These are phyloP conservation scores for Ambastaia sidthimunki DNA, from an alignment of 2,797 vertebrate species.

Conservation along the genomic window DNA sequence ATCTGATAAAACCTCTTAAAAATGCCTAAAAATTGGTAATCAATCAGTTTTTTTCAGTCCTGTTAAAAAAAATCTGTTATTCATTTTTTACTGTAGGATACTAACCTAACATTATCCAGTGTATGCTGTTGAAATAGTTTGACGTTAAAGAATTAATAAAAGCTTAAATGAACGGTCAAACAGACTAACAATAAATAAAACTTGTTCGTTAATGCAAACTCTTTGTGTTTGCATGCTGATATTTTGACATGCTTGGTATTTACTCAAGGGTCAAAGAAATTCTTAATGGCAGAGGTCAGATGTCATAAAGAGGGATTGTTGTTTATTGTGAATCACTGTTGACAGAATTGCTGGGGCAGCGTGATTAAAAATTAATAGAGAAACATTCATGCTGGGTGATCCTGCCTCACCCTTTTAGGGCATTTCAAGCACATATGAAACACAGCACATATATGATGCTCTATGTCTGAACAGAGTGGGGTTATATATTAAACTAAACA, in stretches of 20 bases:
- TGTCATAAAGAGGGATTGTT: slow-evolving; percentile 70
- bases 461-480: background rate
- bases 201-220: background rate
- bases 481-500: background rate
- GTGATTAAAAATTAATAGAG: slow-evolving; percentile 87
- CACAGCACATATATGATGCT: slow-evolving; percentile 13
- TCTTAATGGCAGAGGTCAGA: slow-evolving; percentile 47
- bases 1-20: too few species aligned
- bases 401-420: slow-evolving; percentile 83
- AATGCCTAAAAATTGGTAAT: too few species aligned
- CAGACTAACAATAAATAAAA: background rate
- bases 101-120: background rate
- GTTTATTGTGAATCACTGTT: slow-evolving; percentile 79
- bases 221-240: background rate
- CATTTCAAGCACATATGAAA: slow-evolving; percentile 36
- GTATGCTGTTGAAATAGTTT: background rate
- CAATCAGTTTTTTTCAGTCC: background rate
- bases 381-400: slow-evolving; percentile 75
- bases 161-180: background rate
- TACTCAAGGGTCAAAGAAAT: slow-evolving; percentile 28
- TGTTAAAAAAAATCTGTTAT: background rate
- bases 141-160: background rate
- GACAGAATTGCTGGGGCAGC: slow-evolving; percentile 76
- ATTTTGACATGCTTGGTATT: slow-evolving; percentile 15
- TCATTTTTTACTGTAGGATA: background rate